phyloP scores from a whole-genome alignment of 1,140 invertebrate species.

The Apis florea region DNA sequence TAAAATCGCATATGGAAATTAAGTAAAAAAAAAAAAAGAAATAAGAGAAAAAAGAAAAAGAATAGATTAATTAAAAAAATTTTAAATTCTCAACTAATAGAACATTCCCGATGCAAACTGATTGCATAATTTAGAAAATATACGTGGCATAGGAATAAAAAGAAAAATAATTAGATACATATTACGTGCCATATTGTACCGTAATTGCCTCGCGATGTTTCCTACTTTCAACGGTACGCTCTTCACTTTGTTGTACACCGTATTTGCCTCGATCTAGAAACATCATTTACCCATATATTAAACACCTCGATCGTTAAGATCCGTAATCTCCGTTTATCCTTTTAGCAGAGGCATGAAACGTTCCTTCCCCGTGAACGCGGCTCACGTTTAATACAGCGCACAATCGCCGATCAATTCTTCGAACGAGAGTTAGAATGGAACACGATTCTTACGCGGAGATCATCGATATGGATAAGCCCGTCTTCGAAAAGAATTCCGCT shows the following conservation, averaged over 20 bases:
- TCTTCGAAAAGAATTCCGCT: not conserved
- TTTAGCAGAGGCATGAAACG: slow-evolving; percentile 1
- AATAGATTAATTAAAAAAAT: no score
- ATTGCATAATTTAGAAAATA: slow-evolving; percentile 12
- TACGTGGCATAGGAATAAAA: not conserved
- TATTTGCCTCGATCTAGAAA: not conserved
- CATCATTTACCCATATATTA: not conserved
- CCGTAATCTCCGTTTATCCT: slow-evolving; percentile 3
- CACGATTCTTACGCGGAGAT: slow-evolving; percentile 11
- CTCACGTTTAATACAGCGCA: not conserved
- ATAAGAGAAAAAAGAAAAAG: no score
- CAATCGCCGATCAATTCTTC: not conserved
- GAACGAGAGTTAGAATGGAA: slow-evolving; percentile 17
- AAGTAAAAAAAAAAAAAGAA: no score
- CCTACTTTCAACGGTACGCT: not conserved
- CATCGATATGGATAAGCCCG: not conserved
- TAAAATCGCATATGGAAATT: not conserved
- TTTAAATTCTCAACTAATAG: not conserved
- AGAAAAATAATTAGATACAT: not conserved
- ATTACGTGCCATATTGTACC: not conserved
- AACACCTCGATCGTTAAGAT: slow-evolving; percentile 9
- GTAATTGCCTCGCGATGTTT: not conserved
- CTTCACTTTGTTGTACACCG: no score
- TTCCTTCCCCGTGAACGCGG: not conserved
- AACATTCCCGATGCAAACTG: not conserved